Percentiles rank a stretch among this genome's conserved stretches.
phyloP scores from a whole-genome alignment of 2,113 vertebrate species.

The Terrapene triunguis region DNA sequence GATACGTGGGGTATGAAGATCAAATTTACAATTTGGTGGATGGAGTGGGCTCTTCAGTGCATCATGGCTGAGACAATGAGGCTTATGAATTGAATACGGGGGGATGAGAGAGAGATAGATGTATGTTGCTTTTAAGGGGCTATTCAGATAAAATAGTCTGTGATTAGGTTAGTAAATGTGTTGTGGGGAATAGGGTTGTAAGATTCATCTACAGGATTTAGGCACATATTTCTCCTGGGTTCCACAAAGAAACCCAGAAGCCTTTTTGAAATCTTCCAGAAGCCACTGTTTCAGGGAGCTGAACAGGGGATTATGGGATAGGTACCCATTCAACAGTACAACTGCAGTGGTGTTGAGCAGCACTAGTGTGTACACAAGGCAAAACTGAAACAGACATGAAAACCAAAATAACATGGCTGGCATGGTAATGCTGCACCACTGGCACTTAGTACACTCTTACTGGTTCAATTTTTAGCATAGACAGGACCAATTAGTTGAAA shows the following conservation, averaged over 20 bases:
- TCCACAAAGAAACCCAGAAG: constrained; percentile 38
- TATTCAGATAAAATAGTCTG: not conserved
- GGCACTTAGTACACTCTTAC: not conserved
- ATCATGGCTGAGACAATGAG: not conserved
- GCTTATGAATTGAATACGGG: not conserved
- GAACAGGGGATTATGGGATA: not conserved
- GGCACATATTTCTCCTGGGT: not conserved
- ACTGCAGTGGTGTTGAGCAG: not conserved
- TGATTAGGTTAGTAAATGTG: not conserved
- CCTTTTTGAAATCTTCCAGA: constrained; percentile 19
- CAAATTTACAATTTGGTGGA: not conserved
- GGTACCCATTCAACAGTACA: not conserved
- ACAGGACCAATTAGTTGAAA: not conserved
- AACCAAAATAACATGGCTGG: fast-evolving
- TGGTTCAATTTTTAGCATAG: not conserved
- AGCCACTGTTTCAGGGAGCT: constrained; percentile 16
- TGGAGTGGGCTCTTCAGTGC: not conserved
- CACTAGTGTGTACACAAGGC: not conserved
- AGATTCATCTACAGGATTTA: constrained; percentile 7
- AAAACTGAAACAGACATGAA: not conserved
- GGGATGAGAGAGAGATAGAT: not conserved
- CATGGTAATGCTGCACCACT: not conserved
- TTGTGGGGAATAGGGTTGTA: constrained; percentile 1
- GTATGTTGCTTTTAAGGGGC: not conserved
- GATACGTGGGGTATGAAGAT: not conserved